These are phyloP conservation scores for Carcharodon carcharias DNA, from an alignment of 2,797 vertebrate genomes.

Conservation along the genomic window DNA sequence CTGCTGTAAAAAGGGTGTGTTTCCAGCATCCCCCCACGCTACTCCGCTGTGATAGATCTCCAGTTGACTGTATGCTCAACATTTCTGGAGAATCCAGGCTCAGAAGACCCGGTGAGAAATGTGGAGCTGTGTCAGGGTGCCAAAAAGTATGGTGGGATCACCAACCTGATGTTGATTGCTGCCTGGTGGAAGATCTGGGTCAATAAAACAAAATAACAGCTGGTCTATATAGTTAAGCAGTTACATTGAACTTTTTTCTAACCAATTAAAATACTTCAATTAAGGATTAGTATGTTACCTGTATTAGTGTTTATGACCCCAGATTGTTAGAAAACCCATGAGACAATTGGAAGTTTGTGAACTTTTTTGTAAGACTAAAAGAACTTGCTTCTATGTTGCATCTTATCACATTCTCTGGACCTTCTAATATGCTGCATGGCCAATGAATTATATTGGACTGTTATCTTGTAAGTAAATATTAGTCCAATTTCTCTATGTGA, in stretches of 20 bases:
- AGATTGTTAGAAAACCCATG: not conserved
- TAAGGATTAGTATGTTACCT: not conserved
- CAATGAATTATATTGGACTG: not conserved
- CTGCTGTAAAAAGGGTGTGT: too few relatives aligned
- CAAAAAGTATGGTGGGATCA: too few relatives aligned
- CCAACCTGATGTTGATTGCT: too few relatives aligned
- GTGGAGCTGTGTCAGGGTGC: too few relatives aligned
- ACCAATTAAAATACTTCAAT: not conserved
- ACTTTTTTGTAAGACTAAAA: not conserved
- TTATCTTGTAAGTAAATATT: not conserved
- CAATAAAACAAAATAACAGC: not conserved
- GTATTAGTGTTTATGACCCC: not conserved
- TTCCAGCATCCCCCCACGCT: too few relatives aligned
- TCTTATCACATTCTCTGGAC: not conserved
- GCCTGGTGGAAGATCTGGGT: too few relatives aligned
- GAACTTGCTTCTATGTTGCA: not conserved
- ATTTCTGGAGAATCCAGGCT: too few relatives aligned
- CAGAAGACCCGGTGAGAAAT: too few relatives aligned
- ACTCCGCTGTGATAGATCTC: too few relatives aligned
- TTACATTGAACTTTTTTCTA: not conserved
- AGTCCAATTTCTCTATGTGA: not conserved
- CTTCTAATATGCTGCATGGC: not conserved
- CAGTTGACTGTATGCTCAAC: too few relatives aligned
- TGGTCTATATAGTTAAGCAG: not conserved
- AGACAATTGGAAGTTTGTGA: too few relatives aligned